Percentiles rank a stretch among this genome's conserved stretches.
Evolutionary conservation across 2,113 vertebrate genomes (phyloP).

Genomic region (Struthio camelus): DNA sequence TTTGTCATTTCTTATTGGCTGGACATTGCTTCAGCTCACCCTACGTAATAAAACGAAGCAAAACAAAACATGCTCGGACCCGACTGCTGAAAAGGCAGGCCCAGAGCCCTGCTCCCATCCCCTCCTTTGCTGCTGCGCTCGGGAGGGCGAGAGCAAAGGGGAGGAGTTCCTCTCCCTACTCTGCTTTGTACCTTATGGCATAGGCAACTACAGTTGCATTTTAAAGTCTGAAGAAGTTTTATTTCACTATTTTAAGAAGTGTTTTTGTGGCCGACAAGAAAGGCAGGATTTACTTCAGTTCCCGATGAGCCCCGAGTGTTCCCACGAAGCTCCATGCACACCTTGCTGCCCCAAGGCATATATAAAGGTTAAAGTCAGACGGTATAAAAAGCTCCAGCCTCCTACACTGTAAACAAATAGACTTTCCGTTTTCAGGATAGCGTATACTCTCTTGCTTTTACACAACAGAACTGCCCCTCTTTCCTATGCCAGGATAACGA

Average conservation of each 20-base stretch:
- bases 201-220: neutral
- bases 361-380: conserved; percentile 6
- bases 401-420: neutral
- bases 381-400: neutral
- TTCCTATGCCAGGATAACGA: neutral
- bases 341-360: conserved; percentile 8
- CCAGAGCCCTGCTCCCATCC: neutral
- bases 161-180: neutral
- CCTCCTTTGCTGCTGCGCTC: neutral
- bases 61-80: neutral
- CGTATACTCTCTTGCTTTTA: neutral
- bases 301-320: neutral
- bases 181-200: conserved; percentile 35
- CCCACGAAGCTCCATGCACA: conserved; percentile 11
- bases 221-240: conserved; percentile 6
- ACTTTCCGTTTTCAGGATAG: neutral
- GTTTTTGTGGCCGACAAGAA: conserved; percentile 50
- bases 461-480: neutral
- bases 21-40: neutral
- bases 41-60: neutral
- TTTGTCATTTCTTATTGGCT: neutral
- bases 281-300: conserved; percentile 39
- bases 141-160: neutral
- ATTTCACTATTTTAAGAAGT: conserved; percentile 25
- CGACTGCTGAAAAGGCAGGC: neutral